These are phyloP conservation scores for Caenorhabditis angaria DNA, from an alignment of 2,888 invertebrate genomes.

Conservation along the genomic window DNA sequence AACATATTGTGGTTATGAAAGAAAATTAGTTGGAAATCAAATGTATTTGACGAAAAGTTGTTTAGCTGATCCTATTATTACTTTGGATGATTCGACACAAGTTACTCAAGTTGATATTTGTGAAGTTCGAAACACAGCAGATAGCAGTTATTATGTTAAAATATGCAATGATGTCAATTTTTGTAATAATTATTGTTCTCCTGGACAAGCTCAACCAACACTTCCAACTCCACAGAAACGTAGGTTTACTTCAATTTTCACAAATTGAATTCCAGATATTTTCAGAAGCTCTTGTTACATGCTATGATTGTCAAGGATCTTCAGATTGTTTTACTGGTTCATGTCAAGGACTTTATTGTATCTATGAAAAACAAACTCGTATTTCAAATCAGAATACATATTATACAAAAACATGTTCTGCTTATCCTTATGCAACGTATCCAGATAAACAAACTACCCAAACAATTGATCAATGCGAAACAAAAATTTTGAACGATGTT, in stretches of 20 bases:
- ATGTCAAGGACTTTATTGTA: constrained; percentile 44
- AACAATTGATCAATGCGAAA: constrained; percentile 35
- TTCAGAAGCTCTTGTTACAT: constrained; percentile 47
- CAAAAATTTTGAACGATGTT: constrained; percentile 39
- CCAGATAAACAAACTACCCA: constrained; percentile 39
- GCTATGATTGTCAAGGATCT: constrained; percentile 38
- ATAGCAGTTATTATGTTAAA: constrained; percentile 44
- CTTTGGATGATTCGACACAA: constrained; percentile 43
- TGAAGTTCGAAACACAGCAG: constrained; percentile 45
- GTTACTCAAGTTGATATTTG: constrained; percentile 42
- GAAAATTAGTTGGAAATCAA: constrained; percentile 33
- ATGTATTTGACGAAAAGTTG: constrained; percentile 43
- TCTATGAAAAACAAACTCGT: constrained; percentile 38
- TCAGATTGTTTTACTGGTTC: constrained; percentile 39
- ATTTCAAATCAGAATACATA: constrained; percentile 19
- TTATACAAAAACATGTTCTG: constrained; percentile 39
- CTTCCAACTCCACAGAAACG: constrained; percentile 38
- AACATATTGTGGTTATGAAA: constrained; percentile 46
- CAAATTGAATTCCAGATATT: neutral
- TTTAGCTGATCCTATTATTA: constrained; percentile 25
- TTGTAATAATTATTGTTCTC: constrained; percentile 50
- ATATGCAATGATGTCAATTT: constrained; percentile 44
- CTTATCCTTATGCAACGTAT: constrained; percentile 32
- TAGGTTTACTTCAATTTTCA: constrained; percentile 3
- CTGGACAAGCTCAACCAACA: constrained; percentile 36